Conservation (phyloP, 1,140 invertebrate species). For the Capitella teleta region DNA sequence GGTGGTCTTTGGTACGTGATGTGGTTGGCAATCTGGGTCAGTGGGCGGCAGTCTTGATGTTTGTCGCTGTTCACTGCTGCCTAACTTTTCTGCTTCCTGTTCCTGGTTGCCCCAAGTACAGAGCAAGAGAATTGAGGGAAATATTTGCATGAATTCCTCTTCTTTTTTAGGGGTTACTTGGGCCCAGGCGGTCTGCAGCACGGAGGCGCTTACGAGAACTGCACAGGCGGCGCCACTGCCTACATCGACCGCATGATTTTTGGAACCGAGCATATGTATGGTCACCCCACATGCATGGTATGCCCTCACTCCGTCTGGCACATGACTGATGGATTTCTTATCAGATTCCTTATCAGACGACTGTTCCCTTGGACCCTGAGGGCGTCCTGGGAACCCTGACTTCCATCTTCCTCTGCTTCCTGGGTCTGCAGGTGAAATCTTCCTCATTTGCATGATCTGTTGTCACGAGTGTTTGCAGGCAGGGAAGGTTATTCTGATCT, state of each 20-base stretch:
- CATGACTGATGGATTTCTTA: background rate
- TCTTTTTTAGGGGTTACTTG: constrained; percentile 54
- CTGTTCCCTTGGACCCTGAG: constrained; percentile 72
- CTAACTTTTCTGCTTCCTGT: no score
- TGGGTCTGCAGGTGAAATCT: constrained; percentile 55
- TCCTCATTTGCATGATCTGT: background rate
- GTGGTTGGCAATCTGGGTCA: no score
- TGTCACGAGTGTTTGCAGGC: constrained; percentile 31
- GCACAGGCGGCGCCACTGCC: constrained; percentile 72
- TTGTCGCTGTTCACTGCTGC: no score
- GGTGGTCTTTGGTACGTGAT: no score
- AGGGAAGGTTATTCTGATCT: constrained; percentile 61
- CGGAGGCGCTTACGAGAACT: constrained; percentile 53
- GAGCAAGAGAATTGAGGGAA: no score
- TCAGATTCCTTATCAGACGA: constrained; percentile 55
- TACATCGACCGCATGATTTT: constrained; percentile 67
- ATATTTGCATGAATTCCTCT: no score
- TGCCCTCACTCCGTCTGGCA: background rate
- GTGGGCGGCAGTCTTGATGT: no score
- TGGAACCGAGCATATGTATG: constrained; percentile 62
- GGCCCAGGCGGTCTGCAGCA: constrained; percentile 70
- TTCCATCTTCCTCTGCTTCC: constrained; percentile 56
- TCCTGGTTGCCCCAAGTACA: no score
- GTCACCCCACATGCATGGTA: constrained; percentile 54
- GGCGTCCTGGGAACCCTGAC: constrained; percentile 56